Evolutionary conservation across 2,113 vertebrate genomes (phyloP).

Genomic region (Thinocorus orbignyianus): DNA sequence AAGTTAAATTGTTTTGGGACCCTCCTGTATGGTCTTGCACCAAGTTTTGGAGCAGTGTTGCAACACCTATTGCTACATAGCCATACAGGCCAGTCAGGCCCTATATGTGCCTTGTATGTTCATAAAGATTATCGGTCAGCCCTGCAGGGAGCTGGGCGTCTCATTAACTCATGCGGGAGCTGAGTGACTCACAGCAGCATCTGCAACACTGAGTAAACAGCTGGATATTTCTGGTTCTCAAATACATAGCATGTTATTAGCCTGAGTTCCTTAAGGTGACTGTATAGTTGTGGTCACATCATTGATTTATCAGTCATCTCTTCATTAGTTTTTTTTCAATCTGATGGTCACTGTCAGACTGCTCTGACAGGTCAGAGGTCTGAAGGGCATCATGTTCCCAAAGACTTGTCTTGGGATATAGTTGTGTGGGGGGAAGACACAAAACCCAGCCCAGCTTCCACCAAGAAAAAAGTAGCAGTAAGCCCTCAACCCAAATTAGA

Average conservation of each 20-base stretch:
- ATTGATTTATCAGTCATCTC: neutral
- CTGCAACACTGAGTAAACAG: neutral
- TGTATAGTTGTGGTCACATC: neutral
- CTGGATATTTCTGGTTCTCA: constrained; percentile 27
- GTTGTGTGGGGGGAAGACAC: neutral
- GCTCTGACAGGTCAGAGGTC: constrained; percentile 8
- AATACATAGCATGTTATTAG: constrained; percentile 3
- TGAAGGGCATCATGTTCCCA: neutral
- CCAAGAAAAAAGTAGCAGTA: accelerated
- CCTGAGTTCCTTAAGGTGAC: neutral
- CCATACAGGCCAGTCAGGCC: neutral
- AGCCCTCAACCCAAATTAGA: neutral
- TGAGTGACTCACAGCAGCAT: constrained; percentile 41
- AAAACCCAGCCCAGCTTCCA: neutral
- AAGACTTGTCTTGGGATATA: neutral
- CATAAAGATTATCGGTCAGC: neutral
- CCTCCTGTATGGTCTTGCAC: neutral
- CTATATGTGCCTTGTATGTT: neutral
- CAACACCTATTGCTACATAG: neutral
- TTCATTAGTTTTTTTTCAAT: neutral
- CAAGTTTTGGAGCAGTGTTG: neutral
- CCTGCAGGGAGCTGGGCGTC: neutral
- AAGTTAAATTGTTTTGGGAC: neutral
- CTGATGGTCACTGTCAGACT: constrained; percentile 37
- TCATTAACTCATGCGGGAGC: neutral